These are phyloP conservation scores for Dolomedes plantarius DNA, from an alignment of 2,888 invertebrate species.

Conservation along the genomic window DNA sequence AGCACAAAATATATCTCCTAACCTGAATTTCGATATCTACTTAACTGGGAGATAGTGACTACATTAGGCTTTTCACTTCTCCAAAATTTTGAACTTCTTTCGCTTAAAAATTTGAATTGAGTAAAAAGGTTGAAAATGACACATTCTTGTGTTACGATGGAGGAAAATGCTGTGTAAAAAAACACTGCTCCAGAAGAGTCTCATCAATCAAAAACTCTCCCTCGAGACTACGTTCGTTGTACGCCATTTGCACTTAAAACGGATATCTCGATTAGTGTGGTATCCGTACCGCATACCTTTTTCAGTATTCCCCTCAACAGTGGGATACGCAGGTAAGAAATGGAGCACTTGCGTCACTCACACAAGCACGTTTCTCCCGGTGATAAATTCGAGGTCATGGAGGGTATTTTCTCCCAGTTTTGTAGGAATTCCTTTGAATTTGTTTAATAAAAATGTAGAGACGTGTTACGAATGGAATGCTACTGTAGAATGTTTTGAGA, in stretches of 20 bases:
- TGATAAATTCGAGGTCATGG: not conserved
- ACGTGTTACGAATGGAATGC: conserved; percentile 8
- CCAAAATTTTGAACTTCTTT: not conserved
- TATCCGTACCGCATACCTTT: not conserved
- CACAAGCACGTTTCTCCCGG: not conserved
- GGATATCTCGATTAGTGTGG: conserved; percentile 49
- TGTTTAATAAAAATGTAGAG: conserved; percentile 2
- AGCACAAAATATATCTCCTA: not conserved
- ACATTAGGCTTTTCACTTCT: not conserved
- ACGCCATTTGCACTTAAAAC: conserved; percentile 59
- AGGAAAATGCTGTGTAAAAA: not conserved
- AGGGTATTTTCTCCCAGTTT: not conserved
- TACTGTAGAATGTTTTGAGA: not conserved
- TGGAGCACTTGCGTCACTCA: not conserved
- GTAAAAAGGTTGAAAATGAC: not conserved
- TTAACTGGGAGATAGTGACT: not conserved
- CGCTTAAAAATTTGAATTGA: not conserved
- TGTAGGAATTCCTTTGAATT: not conserved
- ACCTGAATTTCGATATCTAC: not conserved
- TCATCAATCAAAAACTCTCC: conserved; percentile 45
- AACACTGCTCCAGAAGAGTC: not conserved
- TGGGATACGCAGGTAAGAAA: not conserved
- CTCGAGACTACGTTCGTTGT: not conserved
- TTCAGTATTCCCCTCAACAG: not conserved
- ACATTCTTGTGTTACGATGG: not conserved